A percentile compares a stretch with the other conserved stretches of the same genome.
phyloP scores from a whole-genome alignment of 1,140 invertebrate species.

The Cryptotermes secundus region DNA sequence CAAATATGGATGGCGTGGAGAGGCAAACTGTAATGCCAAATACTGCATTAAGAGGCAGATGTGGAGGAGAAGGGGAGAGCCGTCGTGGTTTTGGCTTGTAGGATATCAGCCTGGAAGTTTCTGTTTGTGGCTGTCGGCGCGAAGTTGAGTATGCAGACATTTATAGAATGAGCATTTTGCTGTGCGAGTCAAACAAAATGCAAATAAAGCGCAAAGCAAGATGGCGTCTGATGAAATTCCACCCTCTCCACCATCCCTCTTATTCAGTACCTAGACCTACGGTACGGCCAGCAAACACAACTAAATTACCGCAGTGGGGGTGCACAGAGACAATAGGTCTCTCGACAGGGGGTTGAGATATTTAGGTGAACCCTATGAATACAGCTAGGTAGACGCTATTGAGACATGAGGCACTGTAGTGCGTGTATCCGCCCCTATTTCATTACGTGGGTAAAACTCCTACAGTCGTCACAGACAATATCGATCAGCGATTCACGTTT shows the following conservation, averaged over 20 bases:
- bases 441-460: neutral
- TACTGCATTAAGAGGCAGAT: no score
- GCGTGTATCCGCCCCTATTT: no score
- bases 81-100: no score
- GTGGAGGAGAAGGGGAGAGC: no score
- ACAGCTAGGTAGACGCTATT: neutral
- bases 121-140: neutral
- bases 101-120: no score
- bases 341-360: neutral
- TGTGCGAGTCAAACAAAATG: neutral
- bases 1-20: no score
- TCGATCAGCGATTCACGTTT: neutral
- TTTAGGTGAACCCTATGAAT: neutral
- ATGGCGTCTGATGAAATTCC: constrained; percentile 14
- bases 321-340: neutral
- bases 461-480: neutral
- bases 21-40: no score
- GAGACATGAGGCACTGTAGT: no score
- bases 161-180: neutral
- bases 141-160: neutral
- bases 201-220: constrained; percentile 12
- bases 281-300: neutral
- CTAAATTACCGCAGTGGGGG: neutral
- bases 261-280: neutral
- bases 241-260: neutral